These are phyloP conservation scores for Podarcis muralis DNA, from an alignment of 2,113 vertebrate species.

Conservation along the genomic window DNA sequence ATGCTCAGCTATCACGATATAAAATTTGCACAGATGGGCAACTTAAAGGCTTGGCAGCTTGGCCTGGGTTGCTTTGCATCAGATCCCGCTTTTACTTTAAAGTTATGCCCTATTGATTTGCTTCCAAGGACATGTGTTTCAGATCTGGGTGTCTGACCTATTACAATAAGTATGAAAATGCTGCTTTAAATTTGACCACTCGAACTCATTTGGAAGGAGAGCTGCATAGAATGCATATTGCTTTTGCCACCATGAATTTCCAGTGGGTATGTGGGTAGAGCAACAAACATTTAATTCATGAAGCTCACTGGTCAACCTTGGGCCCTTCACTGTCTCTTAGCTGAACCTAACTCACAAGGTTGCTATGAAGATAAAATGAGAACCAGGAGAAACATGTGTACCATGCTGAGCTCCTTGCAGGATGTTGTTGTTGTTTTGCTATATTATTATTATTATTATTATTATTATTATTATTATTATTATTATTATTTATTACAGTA, in stretches of 20 bases:
- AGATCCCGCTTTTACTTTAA: neutral
- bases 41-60: neutral
- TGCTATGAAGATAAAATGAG: too few species aligned
- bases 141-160: neutral
- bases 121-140: neutral
- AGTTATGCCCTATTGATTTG: neutral
- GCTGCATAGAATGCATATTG: neutral
- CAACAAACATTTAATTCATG: neutral
- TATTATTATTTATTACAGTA: too few species aligned
- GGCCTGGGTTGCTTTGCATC: neutral
- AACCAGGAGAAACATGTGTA: too few species aligned
- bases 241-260: neutral
- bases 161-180: too few species aligned
- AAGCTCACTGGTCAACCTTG: too few species aligned
- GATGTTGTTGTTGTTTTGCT: too few species aligned
- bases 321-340: too few species aligned
- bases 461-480: too few species aligned
- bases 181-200: neutral
- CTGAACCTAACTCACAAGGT: too few species aligned
- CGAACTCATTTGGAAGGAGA: neutral
- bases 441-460: too few species aligned
- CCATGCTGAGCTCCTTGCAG: too few species aligned
- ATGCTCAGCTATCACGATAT: neutral
- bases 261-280: neutral
- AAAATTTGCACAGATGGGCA: neutral